phyloP scores from a whole-genome alignment of 2,113 vertebrate species.

The Tamias sibiricus region DNA sequence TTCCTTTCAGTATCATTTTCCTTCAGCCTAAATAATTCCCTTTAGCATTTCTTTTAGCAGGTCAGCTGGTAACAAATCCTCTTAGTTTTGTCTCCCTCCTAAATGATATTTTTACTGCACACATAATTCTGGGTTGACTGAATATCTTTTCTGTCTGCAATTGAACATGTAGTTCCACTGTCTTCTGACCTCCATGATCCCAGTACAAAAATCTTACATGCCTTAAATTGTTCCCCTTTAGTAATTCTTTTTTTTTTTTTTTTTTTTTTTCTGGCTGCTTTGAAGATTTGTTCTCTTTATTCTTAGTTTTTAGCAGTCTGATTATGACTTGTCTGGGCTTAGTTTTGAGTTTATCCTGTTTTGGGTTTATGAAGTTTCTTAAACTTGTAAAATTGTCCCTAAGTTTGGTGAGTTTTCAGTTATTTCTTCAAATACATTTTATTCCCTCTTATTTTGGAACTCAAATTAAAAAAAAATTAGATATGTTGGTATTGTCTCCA shows the following conservation, averaged over 20 bases:
- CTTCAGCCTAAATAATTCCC: background rate
- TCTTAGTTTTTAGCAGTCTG: background rate
- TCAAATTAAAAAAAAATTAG: slow-evolving; percentile 10
- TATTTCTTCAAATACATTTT: background rate
- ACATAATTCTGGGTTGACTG: background rate
- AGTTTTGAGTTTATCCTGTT: background rate
- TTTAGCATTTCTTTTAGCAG: background rate
- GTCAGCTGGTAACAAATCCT: background rate
- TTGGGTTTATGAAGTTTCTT: background rate
- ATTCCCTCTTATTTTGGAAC: background rate
- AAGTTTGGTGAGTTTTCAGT: background rate
- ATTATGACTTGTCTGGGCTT: background rate
- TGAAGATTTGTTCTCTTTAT: background rate
- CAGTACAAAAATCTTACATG: background rate
- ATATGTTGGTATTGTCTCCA: background rate
- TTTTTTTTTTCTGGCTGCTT: background rate
- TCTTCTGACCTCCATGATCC: background rate
- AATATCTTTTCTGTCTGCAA: background rate
- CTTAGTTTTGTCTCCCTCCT: background rate
- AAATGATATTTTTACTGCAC: background rate
- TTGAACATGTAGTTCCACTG: background rate
- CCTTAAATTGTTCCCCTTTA: background rate
- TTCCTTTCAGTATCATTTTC: background rate
- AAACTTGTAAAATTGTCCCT: background rate
- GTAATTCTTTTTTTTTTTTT: background rate